Conservation (phyloP, 2,797 vertebrate species). For the Gastrophryne carolinensis region DNA sequence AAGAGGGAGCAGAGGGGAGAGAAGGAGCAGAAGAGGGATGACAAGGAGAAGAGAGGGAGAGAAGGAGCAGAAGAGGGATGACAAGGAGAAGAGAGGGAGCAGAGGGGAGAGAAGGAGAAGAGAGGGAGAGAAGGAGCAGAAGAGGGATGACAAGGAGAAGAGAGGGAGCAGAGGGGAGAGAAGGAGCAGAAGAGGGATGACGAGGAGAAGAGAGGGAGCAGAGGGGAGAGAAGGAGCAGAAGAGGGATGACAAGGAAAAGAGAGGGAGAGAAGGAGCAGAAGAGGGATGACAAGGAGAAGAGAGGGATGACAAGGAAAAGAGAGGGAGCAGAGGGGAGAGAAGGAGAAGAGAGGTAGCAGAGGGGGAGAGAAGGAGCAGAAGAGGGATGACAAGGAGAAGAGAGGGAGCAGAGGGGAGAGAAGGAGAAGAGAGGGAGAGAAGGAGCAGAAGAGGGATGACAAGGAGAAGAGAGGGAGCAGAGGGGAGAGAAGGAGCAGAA, state of each 20-base stretch:
- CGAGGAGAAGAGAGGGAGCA: background rate
- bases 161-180: background rate
- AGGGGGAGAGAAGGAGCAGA: fast-evolving
- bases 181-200: background rate
- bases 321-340: background rate
- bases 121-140: too few relatives aligned
- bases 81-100: too few relatives aligned
- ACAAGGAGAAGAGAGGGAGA: background rate
- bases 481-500: background rate
- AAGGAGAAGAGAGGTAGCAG: background rate
- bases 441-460: background rate
- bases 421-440: background rate
- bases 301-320: fast-evolving
- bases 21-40: too few relatives aligned
- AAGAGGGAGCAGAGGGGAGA: background rate
- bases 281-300: fast-evolving
- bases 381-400: fast-evolving
- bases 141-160: too few relatives aligned
- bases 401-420: background rate
- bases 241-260: background rate
- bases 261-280: fast-evolving
- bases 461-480: background rate
- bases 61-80: background rate
- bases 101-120: background rate
- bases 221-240: background rate